Conservation (phyloP, 2,888 invertebrate species). For the Barypeithes pellucidus region DNA sequence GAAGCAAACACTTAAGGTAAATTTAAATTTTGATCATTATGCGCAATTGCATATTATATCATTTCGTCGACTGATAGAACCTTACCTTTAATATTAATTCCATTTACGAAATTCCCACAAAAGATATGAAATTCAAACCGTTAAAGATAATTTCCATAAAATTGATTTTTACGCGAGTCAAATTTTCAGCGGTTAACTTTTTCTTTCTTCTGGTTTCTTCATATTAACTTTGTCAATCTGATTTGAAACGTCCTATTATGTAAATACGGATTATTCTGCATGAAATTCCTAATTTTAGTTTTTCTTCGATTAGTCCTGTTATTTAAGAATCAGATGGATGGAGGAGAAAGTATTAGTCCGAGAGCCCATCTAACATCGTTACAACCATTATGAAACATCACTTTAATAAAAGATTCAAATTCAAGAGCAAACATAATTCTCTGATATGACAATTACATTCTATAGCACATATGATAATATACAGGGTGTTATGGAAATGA, state of each 20-base stretch:
- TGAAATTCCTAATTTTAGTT: slow-evolving; percentile 10
- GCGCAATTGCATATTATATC: no score
- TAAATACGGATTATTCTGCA: slow-evolving; percentile 8
- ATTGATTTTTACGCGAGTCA: not conserved
- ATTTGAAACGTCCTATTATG: slow-evolving; percentile 9
- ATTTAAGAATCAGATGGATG: not conserved
- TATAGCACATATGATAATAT: no score
- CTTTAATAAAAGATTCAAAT: no score
- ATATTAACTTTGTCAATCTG: not conserved
- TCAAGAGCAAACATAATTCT: no score
- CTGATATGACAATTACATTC: no score
- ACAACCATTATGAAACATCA: no score
- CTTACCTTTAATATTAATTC: not conserved
- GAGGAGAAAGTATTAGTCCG: not conserved
- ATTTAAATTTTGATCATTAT: no score
- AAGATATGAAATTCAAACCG: not conserved
- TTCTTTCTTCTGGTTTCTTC: slow-evolving; percentile 3
- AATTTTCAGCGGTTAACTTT: slow-evolving; percentile 1
- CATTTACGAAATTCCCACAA: not conserved
- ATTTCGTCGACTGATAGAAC: no score
- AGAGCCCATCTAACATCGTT: no score
- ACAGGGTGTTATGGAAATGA: no score
- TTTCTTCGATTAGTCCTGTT: not conserved
- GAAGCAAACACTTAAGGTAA: no score
- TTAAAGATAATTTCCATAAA: slow-evolving; percentile 14